phyloP scores from a whole-genome alignment of 2,888 invertebrate species.

The Pegoplata infirma region DNA sequence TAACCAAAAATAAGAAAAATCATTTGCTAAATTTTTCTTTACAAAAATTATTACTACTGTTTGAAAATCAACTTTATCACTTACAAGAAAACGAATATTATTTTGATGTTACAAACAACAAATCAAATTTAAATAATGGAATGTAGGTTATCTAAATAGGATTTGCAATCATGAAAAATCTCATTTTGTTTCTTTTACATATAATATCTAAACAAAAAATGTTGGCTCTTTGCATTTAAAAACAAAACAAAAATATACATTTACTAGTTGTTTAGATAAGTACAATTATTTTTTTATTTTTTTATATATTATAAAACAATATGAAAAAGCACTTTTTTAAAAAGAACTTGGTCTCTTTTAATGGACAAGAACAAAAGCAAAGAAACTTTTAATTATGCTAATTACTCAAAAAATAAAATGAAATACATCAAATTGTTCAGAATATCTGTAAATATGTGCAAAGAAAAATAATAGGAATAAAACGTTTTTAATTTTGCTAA shows the following conservation, averaged over 20 bases:
- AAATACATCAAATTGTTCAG: neutral
- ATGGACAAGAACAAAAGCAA: neutral
- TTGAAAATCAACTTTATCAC: no score
- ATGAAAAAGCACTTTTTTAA: neutral
- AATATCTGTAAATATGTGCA: neutral
- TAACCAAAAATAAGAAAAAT: no score
- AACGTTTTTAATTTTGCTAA: neutral
- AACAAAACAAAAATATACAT: neutral
- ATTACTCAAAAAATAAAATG: neutral
- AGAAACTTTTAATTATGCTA: neutral
- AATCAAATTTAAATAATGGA: no score
- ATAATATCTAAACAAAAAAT: no score
- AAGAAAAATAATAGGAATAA: neutral
- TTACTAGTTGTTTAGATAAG: neutral
- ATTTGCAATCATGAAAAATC: constrained; percentile 22
- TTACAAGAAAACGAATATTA: no score
- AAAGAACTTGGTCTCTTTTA: neutral
- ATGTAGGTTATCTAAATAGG: neutral
- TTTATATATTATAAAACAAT: neutral
- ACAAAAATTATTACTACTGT: no score
- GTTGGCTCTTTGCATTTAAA: no score
- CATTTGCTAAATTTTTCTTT: no score
- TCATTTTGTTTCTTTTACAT: constrained; percentile 4
- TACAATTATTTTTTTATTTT: no score
- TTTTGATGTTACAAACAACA: no score